Percentiles rank a stretch among this genome's conserved stretches.
Evolutionary conservation across 2,797 vertebrate genomes (phyloP).

Genomic region (Schizopygopsis malacanthus): DNA sequence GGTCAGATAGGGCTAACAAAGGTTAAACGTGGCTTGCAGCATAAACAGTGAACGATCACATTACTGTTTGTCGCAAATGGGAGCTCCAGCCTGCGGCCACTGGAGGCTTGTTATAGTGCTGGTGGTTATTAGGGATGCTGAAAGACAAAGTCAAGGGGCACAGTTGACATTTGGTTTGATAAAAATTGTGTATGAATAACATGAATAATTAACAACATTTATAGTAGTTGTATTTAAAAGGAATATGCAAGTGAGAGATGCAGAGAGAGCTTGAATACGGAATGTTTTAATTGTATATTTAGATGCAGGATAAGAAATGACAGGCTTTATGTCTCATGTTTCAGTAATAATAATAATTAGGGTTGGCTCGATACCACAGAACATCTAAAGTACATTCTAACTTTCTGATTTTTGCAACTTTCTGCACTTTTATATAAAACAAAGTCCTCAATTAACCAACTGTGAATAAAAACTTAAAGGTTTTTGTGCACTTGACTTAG

Average conservation of each 20-base stretch:
- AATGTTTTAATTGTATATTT: not conserved
- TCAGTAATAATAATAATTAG: no score
- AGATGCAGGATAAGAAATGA: not conserved
- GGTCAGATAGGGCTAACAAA: constrained; percentile 15
- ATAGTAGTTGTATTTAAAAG: not conserved
- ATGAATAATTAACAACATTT: not conserved
- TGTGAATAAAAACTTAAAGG: no score
- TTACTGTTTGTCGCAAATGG: constrained; percentile 35
- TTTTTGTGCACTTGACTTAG: no score
- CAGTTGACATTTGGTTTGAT: not conserved
- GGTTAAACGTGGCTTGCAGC: constrained; percentile 1
- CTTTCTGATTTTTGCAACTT: no score
- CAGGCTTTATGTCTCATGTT: no score
- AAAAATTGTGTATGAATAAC: not conserved
- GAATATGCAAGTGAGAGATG: not conserved
- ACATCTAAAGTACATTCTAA: no score
- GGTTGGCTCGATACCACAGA: no score
- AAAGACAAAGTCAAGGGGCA: constrained; percentile 9
- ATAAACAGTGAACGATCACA: constrained; percentile 14
- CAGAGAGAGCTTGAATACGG: no score
- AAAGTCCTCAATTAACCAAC: no score
- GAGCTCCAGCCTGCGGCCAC: not conserved
- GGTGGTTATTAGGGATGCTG: not conserved
- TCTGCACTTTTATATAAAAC: no score
- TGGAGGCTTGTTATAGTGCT: not conserved